Percentiles rank a stretch among this genome's conserved stretches.
Conservation (phyloP, 2,113 vertebrate genomes). For the Diadophis punctatus region DNA sequence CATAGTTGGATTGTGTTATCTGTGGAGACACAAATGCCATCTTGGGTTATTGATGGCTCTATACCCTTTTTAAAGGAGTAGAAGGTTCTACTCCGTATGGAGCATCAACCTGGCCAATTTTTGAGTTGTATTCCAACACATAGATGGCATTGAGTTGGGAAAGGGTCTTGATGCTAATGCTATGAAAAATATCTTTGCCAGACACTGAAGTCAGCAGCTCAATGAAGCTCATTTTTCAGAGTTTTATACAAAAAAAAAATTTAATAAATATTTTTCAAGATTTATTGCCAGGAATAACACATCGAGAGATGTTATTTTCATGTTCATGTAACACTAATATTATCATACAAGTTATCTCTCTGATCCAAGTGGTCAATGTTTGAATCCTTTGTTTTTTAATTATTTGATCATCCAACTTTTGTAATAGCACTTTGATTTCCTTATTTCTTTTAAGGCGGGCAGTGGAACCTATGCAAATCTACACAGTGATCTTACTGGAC, state of each 20-base stretch:
- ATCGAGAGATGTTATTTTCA: slow-evolving; percentile 84
- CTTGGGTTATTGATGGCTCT: background rate
- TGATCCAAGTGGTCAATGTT: slow-evolving; percentile 78
- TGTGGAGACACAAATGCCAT: background rate
- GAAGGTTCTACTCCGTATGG: background rate
- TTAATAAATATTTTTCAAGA: slow-evolving; percentile 99
- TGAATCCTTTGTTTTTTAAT: slow-evolving; percentile 71
- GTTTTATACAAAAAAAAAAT: slow-evolving; percentile 99
- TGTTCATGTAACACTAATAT: slow-evolving; percentile 87
- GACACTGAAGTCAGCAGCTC: background rate
- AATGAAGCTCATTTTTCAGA: slow-evolving; percentile 66
- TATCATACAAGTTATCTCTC: slow-evolving; percentile 88
- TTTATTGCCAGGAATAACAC: slow-evolving; percentile 96
- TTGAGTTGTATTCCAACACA: background rate
- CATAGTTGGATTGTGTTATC: background rate
- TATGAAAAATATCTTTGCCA: background rate
- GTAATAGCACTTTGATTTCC: slow-evolving; percentile 77
- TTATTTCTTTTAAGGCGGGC: slow-evolving; percentile 81
- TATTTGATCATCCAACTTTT: slow-evolving; percentile 62
- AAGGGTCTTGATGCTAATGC: background rate
- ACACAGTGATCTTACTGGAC: slow-evolving; percentile 86
- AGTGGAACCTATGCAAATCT: slow-evolving; percentile 77
- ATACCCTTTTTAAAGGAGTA: background rate
- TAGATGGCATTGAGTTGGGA: background rate
- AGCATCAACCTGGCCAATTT: background rate